phyloP scores from a whole-genome alignment of 1,140 invertebrate genomes.

The Sweltsa coloradensis region DNA sequence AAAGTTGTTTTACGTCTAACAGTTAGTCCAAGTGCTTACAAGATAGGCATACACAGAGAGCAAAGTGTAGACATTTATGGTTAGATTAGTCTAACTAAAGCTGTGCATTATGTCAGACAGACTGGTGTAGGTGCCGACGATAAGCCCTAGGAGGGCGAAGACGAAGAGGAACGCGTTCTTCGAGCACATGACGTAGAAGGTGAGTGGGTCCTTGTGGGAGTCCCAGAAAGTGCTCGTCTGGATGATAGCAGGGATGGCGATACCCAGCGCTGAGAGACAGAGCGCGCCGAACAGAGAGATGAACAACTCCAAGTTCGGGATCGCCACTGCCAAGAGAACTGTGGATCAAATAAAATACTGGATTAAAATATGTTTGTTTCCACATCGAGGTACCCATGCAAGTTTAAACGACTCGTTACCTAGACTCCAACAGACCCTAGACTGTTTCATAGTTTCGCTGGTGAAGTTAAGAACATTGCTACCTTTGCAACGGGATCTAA shows the following conservation, averaged over 20 bases:
- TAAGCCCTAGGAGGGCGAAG: slow-evolving; percentile 49
- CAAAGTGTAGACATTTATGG: no score
- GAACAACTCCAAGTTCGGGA: slow-evolving; percentile 53
- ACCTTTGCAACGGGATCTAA: no score
- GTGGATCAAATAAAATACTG: slow-evolving; percentile 18
- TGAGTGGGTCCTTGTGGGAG: slow-evolving; percentile 29
- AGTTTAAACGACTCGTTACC: no score
- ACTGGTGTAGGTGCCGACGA: slow-evolving; percentile 59
- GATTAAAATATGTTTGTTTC: no score
- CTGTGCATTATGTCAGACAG: slow-evolving; percentile 42
- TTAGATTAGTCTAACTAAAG: neutral
- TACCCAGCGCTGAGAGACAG: slow-evolving; percentile 67
- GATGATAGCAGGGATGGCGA: slow-evolving; percentile 81
- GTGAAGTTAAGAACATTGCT: no score
- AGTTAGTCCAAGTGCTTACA: no score
- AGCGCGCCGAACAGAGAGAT: slow-evolving; percentile 84
- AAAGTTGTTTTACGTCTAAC: no score
- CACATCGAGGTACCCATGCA: no score
- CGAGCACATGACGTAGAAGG: slow-evolving; percentile 4
- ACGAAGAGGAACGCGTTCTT: slow-evolving; percentile 37
- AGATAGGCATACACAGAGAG: no score
- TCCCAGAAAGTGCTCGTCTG: slow-evolving; percentile 54
- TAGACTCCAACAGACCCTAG: no score
- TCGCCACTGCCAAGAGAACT: slow-evolving; percentile 38
- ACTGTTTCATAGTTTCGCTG: no score